phyloP scores from a whole-genome alignment of 1,140 invertebrate genomes.

The Zaprionus nigranus region DNA sequence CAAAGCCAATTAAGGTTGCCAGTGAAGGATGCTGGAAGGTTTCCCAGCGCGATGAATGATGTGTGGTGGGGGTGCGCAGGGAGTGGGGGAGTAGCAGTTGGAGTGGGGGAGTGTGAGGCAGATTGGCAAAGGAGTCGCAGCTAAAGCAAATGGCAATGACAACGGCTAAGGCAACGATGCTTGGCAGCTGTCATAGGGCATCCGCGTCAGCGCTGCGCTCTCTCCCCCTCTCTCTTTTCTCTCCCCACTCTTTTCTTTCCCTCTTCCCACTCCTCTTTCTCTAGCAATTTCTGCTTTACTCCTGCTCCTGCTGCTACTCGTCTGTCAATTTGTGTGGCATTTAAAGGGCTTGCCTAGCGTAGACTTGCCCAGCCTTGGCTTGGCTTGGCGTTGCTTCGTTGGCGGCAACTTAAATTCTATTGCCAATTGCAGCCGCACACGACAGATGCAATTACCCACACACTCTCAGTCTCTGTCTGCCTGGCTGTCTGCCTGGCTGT shows the following conservation, averaged over 20 bases:
- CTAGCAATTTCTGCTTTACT: background rate
- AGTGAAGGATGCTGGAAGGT: constrained; percentile 12
- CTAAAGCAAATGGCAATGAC: background rate
- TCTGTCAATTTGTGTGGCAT: constrained; percentile 31
- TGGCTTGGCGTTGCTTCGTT: background rate
- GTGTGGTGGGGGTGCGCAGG: background rate
- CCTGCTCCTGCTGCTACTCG: constrained; percentile 13
- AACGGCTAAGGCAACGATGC: constrained; percentile 11
- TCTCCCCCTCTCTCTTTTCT: background rate
- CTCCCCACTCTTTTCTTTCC: background rate
- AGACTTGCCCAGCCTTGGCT: background rate
- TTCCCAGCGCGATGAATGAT: constrained; percentile 23
- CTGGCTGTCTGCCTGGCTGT: background rate
- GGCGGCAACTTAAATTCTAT: constrained; percentile 50
- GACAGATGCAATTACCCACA: constrained; percentile 52
- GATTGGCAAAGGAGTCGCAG: constrained; percentile 7
- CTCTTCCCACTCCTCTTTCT: background rate
- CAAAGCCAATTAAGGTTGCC: constrained; percentile 55
- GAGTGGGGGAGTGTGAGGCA: background rate
- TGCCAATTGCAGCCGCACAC: constrained; percentile 50
- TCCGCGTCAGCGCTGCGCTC: background rate
- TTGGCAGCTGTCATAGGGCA: constrained; percentile 26
- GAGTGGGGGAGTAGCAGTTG: too few species aligned
- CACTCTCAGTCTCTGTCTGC: background rate
- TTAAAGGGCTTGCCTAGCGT: constrained; percentile 41